Evolutionary conservation across 2,797 vertebrate genomes (phyloP).

Genomic region (Oryzias sinensis): DNA sequence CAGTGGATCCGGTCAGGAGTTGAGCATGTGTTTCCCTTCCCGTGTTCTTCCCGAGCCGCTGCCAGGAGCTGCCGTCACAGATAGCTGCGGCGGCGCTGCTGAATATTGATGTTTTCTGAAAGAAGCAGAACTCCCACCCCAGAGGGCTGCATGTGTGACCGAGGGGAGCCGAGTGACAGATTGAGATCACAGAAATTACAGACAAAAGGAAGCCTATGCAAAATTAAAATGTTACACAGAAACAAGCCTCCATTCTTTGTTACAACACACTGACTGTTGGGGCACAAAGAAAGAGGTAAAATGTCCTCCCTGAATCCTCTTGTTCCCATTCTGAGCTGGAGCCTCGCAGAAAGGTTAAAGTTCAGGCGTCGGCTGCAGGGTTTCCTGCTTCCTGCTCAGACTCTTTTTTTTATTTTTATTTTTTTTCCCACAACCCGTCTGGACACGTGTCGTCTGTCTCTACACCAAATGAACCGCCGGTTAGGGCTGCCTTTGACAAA

Average conservation of each 20-base stretch:
- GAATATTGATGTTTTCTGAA: slow-evolving; percentile 57
- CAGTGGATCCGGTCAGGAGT: slow-evolving; percentile 34
- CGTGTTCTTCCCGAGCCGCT: slow-evolving; percentile 21
- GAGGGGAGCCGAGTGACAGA: slow-evolving; percentile 61
- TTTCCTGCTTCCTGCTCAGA: slow-evolving; percentile 23
- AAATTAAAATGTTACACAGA: slow-evolving; percentile 36
- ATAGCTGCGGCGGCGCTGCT: slow-evolving; percentile 14
- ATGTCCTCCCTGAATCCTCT: not conserved
- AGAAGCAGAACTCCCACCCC: slow-evolving; percentile 43
- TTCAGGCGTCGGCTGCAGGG: slow-evolving; percentile 5
- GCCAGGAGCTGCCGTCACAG: slow-evolving; percentile 48
- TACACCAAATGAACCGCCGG: slow-evolving; percentile 11
- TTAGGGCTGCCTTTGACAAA: slow-evolving; percentile 19
- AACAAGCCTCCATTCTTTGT: slow-evolving; percentile 12
- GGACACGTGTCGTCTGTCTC: slow-evolving; percentile 18
- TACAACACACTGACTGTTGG: slow-evolving; percentile 7
- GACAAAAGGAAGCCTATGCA: slow-evolving; percentile 52
- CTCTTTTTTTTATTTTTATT: not conserved
- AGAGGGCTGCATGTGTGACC: slow-evolving; percentile 25
- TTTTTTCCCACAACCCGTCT: slow-evolving; percentile 15
- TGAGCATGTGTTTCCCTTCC: slow-evolving; percentile 21
- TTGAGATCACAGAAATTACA: slow-evolving; percentile 66
- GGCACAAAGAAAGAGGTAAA: not conserved
- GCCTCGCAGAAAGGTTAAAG: slow-evolving; percentile 5
- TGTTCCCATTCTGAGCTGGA: not conserved